These are phyloP conservation scores for Herminia tarsipennalis DNA, from an alignment of 2,888 invertebrate species.

Conservation along the genomic window DNA sequence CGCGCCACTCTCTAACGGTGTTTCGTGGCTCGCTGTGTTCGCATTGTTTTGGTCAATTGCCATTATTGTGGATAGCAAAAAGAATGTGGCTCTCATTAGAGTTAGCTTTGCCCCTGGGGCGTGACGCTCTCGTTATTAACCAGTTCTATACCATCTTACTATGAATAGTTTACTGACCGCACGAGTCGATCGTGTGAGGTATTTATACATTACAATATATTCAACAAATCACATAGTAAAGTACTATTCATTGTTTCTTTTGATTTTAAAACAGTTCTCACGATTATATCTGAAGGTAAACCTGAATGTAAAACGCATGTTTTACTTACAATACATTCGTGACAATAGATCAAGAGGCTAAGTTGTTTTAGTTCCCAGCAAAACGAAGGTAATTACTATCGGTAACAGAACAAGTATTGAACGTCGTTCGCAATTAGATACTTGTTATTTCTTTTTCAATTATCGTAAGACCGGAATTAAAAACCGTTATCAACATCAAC, in stretches of 20 bases:
- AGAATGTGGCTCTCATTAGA: constrained; percentile 43
- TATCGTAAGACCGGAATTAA: constrained; percentile 21
- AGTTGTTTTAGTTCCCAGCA: constrained; percentile 32
- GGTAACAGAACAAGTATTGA: constrained; percentile 31
- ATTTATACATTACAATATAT: constrained; percentile 20
- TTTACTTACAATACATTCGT: constrained; percentile 17
- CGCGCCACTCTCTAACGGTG: constrained; percentile 71
- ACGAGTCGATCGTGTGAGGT: constrained; percentile 22
- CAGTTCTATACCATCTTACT: constrained; percentile 29
- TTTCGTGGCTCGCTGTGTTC: constrained; percentile 48
- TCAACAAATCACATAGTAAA: constrained; percentile 16
- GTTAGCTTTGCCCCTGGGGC: constrained; percentile 27
- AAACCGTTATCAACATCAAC: constrained; percentile 34
- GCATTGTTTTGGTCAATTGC: constrained; percentile 71
- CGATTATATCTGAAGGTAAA: constrained; percentile 36
- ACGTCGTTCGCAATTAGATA: constrained; percentile 28
- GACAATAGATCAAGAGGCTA: constrained; percentile 26
- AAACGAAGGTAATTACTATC: constrained; percentile 43
- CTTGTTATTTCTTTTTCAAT: constrained; percentile 30
- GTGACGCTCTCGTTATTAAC: constrained; percentile 29
- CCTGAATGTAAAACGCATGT: constrained; percentile 30
- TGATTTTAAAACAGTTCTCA: constrained; percentile 31
- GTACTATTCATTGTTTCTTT: constrained; percentile 12
- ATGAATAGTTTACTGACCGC: constrained; percentile 36
- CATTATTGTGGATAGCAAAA: constrained; percentile 30